Evolutionary conservation across 2,888 invertebrate genomes (phyloP).

Genomic region (Leucoptera coffeella): DNA sequence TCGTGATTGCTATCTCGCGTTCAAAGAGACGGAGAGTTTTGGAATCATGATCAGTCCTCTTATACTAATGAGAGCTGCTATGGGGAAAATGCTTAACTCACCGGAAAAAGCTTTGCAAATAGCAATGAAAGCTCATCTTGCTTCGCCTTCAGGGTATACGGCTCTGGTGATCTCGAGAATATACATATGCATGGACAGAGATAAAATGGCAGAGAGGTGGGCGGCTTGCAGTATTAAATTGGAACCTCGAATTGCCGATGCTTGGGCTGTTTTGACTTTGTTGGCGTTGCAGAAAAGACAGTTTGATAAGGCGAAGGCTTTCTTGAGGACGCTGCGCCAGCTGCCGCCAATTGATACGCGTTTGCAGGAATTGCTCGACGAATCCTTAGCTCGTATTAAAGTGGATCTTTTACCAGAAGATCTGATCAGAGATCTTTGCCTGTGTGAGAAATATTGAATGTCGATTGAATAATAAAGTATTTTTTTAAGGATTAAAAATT

Average conservation of each 20-base stretch:
- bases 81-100: slow-evolving; percentile 15
- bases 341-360: slow-evolving; percentile 23
- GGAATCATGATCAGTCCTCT: slow-evolving; percentile 19
- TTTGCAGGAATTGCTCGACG: slow-evolving; percentile 19
- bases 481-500: too few relatives aligned
- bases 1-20: slow-evolving; percentile 18
- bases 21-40: slow-evolving; percentile 19
- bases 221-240: slow-evolving; percentile 24
- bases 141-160: slow-evolving; percentile 23
- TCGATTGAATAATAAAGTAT: too few relatives aligned
- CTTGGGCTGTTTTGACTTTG: slow-evolving; percentile 31
- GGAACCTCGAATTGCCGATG: slow-evolving; percentile 32
- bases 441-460: slow-evolving; percentile 18
- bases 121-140: slow-evolving; percentile 29
- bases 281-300: slow-evolving; percentile 23
- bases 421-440: slow-evolving; percentile 24
- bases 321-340: slow-evolving; percentile 31
- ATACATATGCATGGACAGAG: slow-evolving; percentile 18
- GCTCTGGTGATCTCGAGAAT: slow-evolving; percentile 26
- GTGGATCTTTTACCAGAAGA: slow-evolving; percentile 19
- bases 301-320: slow-evolving; percentile 19
- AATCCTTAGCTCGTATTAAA: slow-evolving; percentile 15
- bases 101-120: slow-evolving; percentile 23
- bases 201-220: slow-evolving; percentile 29
- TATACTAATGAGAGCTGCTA: slow-evolving; percentile 22